Evolutionary conservation across 2,888 invertebrate genomes (phyloP), one percentile per base, ranked within the genome.

Genomic region (Andrena bicolor): DNA sequence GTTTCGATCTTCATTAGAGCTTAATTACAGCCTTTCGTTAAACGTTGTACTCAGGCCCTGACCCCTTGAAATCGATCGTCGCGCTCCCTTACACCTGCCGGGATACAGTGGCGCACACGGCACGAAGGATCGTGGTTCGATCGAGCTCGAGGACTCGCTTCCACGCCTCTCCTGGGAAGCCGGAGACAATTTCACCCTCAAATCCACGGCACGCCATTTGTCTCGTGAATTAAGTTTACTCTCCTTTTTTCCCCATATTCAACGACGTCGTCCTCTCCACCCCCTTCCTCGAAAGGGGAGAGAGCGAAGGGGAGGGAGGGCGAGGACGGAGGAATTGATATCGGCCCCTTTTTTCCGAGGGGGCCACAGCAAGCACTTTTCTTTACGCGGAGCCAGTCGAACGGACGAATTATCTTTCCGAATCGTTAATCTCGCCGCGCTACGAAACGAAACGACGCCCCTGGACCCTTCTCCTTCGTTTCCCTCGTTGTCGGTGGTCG

Each of bases 341-440:
- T 85, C 80, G 72, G 78, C 61, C 61, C 71, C 66, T 72, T 73
- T 73, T 73, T 64, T 53, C 35, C 13, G 41, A 1, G 41, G 56
- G 26, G 48, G 60, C 78, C 58, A 41, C 28, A 30, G 51, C 72
- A 66, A 71, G 53, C 74, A 56, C 53, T 79, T 81, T 82, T 77
- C 77, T 80, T 76, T 28, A 75, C 73, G 30, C 63, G 75, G 71
- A 76, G 68, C 56, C 73, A 72, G 73, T 81, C 84, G 80, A 81
- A 85, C 70, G 76, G 49, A 80, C 74, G 74, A 88, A 88, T 91
- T 91, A 89, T 90, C 88, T 90, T 91, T 88, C 87, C 88, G 80
- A 85, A 88, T 87, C 89, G 88, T 89, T 90, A 87, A 89, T 88
- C 88, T 85, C 80, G 0, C 80, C 76, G 81, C 77, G 82, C 84